Evolutionary conservation across 1,140 invertebrate species (phyloP).

Genomic region (Neodiprion lecontei): DNA sequence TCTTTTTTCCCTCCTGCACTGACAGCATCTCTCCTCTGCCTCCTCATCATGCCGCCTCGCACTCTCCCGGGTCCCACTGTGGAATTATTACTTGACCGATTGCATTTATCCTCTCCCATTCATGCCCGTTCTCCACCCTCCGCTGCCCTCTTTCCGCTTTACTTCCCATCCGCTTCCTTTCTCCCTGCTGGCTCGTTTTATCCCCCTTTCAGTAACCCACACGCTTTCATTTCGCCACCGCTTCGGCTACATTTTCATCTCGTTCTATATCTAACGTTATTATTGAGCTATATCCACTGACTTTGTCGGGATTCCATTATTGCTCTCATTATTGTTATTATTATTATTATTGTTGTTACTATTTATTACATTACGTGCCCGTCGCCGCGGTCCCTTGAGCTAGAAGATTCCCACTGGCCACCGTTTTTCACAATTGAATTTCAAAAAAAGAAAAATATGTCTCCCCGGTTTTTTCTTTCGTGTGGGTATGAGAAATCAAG

Average conservation of each 20-base stretch:
- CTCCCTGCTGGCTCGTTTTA: neutral
- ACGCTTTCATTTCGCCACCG: neutral
- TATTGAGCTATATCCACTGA: neutral
- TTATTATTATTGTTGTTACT: neutral
- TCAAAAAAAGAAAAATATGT: too few species aligned
- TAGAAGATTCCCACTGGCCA: too few species aligned
- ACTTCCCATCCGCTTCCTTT: neutral
- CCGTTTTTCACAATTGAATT: too few species aligned
- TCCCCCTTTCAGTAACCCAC: neutral
- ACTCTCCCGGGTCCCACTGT: neutral
- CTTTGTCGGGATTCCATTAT: neutral
- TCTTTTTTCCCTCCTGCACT: neutral
- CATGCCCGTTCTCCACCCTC: neutral
- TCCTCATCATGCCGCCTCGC: neutral
- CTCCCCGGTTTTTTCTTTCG: too few species aligned
- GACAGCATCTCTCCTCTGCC: neutral
- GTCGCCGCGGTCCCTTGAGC: too few species aligned
- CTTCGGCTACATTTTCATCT: neutral
- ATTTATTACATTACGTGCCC: too few species aligned
- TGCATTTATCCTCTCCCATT: constrained; percentile 5
- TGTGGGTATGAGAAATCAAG: too few species aligned
- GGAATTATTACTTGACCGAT: constrained; percentile 7
- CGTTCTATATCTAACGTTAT: neutral
- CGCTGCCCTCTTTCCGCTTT: neutral
- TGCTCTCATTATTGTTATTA: neutral